Evolutionary conservation across 2,797 vertebrate genomes (phyloP).

Genomic region (Eulemur coronatus): DNA sequence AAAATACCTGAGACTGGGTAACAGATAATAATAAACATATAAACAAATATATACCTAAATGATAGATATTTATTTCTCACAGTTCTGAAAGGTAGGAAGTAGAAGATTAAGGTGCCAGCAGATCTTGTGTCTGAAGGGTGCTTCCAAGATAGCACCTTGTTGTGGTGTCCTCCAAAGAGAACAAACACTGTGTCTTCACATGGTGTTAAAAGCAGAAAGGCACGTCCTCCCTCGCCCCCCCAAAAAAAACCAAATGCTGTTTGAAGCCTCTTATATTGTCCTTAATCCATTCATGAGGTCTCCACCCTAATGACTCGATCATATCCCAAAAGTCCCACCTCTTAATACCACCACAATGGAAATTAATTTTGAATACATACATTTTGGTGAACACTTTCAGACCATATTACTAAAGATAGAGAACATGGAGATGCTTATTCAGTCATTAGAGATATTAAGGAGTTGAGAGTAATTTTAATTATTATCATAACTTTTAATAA

Average conservation of each 20-base stretch:
- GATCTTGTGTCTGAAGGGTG: not conserved
- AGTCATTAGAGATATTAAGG: not conserved
- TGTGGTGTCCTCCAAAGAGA: too few relatives aligned
- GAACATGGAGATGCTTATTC: not conserved
- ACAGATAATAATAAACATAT: not conserved
- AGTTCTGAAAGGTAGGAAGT: not conserved
- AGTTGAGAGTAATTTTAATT: not conserved
- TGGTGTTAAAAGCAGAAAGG: not conserved
- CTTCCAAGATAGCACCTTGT: not conserved
- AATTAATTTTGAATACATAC: not conserved
- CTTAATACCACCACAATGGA: not conserved
- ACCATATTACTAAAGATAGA: not conserved
- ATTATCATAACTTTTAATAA: not conserved
- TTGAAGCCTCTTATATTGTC: not conserved
- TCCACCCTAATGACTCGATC: not conserved
- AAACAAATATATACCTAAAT: not conserved
- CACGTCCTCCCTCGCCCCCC: too few relatives aligned
- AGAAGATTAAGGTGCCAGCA: not conserved
- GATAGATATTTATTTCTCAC: not conserved
- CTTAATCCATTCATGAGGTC: not conserved
- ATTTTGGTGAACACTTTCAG: not conserved
- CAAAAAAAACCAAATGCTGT: not conserved
- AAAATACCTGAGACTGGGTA: not conserved
- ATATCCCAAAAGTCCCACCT: not conserved
- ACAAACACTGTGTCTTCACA: not conserved